Conservation (phyloP, 1,140 invertebrate species). For the Harlomillsia oculata region DNA sequence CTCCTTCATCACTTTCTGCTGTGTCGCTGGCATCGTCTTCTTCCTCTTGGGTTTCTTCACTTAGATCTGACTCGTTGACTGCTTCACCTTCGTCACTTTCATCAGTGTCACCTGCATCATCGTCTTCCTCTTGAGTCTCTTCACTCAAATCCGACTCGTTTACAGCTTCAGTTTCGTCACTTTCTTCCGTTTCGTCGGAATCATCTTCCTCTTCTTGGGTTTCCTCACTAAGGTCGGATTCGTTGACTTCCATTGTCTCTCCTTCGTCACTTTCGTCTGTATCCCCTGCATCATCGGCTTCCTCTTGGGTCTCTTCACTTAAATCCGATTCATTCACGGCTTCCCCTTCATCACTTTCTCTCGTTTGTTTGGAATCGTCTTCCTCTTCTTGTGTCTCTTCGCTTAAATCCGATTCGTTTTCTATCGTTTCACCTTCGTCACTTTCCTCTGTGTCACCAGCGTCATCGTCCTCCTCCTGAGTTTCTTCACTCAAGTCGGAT, state of each 20-base stretch:
- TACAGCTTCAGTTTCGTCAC: constrained; percentile 8
- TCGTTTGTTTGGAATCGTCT: constrained; percentile 11
- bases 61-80: too few relatives aligned
- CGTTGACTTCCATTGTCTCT: too few relatives aligned
- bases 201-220: not conserved
- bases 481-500: constrained; percentile 14
- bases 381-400: not conserved
- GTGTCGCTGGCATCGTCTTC: constrained; percentile 12
- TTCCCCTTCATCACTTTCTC: constrained; percentile 3
- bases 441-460: not conserved
- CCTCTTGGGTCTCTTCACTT: constrained; percentile 20
- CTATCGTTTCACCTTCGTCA: too few relatives aligned
- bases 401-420: too few relatives aligned
- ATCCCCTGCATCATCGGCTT: constrained; percentile 6
- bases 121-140: constrained; percentile 22
- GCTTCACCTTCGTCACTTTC: not conserved
- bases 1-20: too few relatives aligned
- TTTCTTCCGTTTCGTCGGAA: constrained; percentile 16
- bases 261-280: too few relatives aligned
- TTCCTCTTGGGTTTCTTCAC: not conserved
- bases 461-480: constrained; percentile 17
- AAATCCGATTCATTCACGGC: constrained; percentile 8
- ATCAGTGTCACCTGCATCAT: not conserved
- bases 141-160: constrained; percentile 10
- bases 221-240: too few relatives aligned